Conservation (phyloP, 2,797 vertebrate genomes). For the Triplophysa bombifrons region DNA sequence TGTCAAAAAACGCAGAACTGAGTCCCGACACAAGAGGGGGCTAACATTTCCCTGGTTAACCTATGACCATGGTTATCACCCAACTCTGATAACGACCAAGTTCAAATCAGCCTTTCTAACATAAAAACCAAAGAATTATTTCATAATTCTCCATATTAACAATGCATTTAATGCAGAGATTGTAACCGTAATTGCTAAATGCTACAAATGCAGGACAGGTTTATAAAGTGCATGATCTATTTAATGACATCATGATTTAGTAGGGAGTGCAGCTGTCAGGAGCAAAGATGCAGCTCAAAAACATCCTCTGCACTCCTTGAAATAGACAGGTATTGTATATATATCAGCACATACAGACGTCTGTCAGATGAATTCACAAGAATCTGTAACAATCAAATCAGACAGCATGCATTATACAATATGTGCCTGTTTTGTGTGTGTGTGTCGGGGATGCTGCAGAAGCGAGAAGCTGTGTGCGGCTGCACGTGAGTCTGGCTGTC, state of each 20-base stretch:
- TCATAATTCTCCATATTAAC: no score
- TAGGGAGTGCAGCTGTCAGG: not conserved
- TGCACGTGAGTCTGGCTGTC: conserved; percentile 62
- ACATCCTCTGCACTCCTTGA: not conserved
- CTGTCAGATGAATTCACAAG: conserved; percentile 10
- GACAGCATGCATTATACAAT: conserved; percentile 4
- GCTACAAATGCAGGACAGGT: not conserved
- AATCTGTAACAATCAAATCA: not conserved
- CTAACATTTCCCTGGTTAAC: not conserved
- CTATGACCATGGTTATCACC: not conserved
- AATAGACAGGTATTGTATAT: not conserved
- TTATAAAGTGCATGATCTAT: not conserved
- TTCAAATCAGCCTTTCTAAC: no score
- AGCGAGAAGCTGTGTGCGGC: conserved; percentile 33
- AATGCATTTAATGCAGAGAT: not conserved
- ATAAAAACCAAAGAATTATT: no score
- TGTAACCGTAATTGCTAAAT: not conserved
- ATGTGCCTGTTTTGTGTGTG: conserved; percentile 12
- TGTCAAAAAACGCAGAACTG: not conserved
- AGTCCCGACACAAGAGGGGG: not conserved
- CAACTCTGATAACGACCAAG: no score
- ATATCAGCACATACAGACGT: not conserved
- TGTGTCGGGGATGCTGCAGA: conserved; percentile 33
- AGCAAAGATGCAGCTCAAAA: not conserved
- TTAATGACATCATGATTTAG: not conserved